phyloP scores from a whole-genome alignment of 1,140 invertebrate genomes.

The Drosophila nikananu region DNA sequence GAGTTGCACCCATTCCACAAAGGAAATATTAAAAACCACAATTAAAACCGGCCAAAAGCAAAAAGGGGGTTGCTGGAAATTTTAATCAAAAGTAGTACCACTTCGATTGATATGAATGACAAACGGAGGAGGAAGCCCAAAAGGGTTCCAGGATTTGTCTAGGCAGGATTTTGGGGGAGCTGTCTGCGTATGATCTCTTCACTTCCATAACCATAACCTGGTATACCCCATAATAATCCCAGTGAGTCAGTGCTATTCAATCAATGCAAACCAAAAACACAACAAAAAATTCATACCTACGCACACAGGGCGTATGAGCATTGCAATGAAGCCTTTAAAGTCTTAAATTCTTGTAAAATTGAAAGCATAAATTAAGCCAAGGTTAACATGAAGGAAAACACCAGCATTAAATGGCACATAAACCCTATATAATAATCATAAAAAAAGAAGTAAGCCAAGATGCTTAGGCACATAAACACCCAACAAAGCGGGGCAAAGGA shows the following conservation, averaged over 20 bases:
- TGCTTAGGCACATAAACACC: conserved; percentile 18
- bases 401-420: conserved; percentile 23
- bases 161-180: conserved; percentile 6
- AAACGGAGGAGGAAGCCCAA: conserved; percentile 35
- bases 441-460: conserved; percentile 46
- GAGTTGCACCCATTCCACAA: not conserved
- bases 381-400: conserved; percentile 20
- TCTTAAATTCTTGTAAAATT: conserved; percentile 8
- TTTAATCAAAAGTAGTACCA: conserved; percentile 82
- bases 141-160: conserved; percentile 52
- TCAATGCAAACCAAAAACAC: conserved; percentile 33
- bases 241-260: conserved; percentile 30
- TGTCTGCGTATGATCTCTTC: conserved; percentile 37
- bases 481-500: conserved; percentile 2
- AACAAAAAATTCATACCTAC: conserved; percentile 3
- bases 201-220: no score
- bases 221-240: conserved; percentile 9
- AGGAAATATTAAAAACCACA: conserved; percentile 80
- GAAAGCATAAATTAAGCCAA: conserved; percentile 26
- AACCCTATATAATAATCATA: conserved; percentile 40
- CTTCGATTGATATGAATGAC: conserved; percentile 79
- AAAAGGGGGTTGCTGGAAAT: conserved; percentile 57
- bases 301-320: conserved; percentile 54
- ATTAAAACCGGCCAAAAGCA: conserved; percentile 64
- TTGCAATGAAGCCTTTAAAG: conserved; percentile 21